phyloP scores from a whole-genome alignment of 2,113 vertebrate genomes.

The Cisticola juncidis region DNA sequence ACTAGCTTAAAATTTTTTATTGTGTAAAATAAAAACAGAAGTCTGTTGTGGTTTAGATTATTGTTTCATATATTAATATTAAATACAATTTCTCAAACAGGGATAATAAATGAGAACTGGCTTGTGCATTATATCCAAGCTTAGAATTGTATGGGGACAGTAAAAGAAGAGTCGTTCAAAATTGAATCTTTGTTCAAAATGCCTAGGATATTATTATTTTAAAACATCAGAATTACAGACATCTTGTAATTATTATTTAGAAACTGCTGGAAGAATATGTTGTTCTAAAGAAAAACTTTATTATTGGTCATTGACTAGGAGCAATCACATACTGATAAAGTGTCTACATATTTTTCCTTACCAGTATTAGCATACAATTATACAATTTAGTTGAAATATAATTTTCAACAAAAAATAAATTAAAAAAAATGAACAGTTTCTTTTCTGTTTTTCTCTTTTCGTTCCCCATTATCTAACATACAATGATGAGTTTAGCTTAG shows the following conservation, averaged over 20 bases:
- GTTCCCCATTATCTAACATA: not conserved
- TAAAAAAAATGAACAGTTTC: fast-evolving
- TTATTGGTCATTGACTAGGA: not conserved
- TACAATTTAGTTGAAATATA: not conserved
- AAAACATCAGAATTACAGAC: not conserved
- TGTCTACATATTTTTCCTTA: not conserved
- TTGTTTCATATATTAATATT: conserved; percentile 1
- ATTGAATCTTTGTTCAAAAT: not conserved
- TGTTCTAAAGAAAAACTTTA: not conserved
- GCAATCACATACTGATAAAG: not conserved
- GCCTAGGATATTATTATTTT: not conserved
- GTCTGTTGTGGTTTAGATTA: conserved; percentile 1
- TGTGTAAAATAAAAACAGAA: conserved; percentile 12
- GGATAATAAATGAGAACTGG: not conserved
- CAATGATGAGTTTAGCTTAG: not conserved
- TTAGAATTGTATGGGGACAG: not conserved
- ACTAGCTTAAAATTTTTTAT: not conserved
- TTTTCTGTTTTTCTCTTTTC: not conserved
- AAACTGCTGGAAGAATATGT: not conserved
- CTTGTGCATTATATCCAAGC: not conserved
- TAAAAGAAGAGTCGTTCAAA: not conserved
- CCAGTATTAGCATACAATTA: not conserved
- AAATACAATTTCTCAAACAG: not conserved
- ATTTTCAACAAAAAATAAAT: not conserved
- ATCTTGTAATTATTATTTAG: not conserved